phyloP scores from a whole-genome alignment of 2,113 vertebrate genomes.

The Aptenodytes patagonicus region DNA sequence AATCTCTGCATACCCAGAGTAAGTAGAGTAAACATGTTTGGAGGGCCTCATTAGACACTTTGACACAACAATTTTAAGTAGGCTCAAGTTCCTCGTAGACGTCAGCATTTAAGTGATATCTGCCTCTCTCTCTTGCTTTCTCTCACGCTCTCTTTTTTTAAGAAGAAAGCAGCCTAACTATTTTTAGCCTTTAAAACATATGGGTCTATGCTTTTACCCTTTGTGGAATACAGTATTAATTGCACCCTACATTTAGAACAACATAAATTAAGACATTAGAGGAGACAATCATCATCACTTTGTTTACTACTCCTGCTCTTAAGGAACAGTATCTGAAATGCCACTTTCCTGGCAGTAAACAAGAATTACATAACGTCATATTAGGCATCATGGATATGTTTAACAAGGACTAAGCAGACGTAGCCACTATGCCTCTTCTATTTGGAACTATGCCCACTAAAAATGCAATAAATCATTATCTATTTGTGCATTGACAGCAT shows the following conservation, averaged over 20 bases:
- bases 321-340: constrained; percentile 1
- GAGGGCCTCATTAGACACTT: neutral
- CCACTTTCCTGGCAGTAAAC: constrained; percentile 17
- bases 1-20: neutral
- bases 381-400: neutral
- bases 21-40: neutral
- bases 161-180: neutral
- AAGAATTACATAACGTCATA: neutral
- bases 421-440: neutral
- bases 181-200: neutral
- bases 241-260: neutral
- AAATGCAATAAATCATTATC: neutral
- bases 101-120: neutral
- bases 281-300: neutral
- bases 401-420: neutral
- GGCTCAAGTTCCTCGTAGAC: constrained; percentile 30
- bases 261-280: neutral
- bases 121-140: neutral
- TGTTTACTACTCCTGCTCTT: neutral
- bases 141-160: neutral
- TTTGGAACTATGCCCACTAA: neutral
- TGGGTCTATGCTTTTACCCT: neutral
- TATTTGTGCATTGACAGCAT: neutral
- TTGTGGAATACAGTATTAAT: neutral
- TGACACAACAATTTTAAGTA: constrained; percentile 7